Percentiles rank a stretch among this genome's conserved stretches.
Evolutionary conservation across 2,797 vertebrate species (phyloP).

Genomic region (Astyanax mexicanus): DNA sequence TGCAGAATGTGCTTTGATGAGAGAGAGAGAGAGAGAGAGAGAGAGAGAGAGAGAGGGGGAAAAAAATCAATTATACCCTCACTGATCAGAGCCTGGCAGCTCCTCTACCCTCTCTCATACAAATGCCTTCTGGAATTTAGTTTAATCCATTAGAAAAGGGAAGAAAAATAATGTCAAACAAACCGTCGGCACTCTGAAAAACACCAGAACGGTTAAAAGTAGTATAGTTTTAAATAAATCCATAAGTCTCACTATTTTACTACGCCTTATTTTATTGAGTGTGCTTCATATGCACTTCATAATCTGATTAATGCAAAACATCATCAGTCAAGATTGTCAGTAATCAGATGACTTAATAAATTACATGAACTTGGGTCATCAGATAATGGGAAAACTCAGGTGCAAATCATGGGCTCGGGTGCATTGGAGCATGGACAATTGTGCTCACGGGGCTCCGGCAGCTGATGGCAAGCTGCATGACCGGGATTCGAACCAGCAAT

Average conservation of each 20-base stretch:
- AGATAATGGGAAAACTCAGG: no score
- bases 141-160: constrained; percentile 7
- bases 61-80: constrained; percentile 48
- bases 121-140: constrained; percentile 15
- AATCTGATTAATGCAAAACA: no score
- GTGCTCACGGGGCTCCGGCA: no score
- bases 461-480: no score
- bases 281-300: no score
- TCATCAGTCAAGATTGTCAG: no score
- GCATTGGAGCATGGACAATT: no score
- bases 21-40: neutral
- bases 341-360: no score
- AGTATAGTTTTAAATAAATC: neutral
- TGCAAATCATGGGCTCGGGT: no score
- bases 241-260: no score
- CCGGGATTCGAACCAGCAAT: no score
- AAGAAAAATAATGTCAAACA: neutral
- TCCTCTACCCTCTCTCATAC: constrained; percentile 16
- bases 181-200: neutral
- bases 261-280: neutral
- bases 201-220: neutral
- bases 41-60: constrained; percentile 36
- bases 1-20: constrained; percentile 47
- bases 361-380: no score
- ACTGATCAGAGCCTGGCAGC: constrained; percentile 33